A percentile compares a stretch with the other conserved stretches of the same genome.
These are phyloP conservation scores for Halictus ligatus DNA, from an alignment of 2,888 invertebrate species.

Conservation along the genomic window DNA sequence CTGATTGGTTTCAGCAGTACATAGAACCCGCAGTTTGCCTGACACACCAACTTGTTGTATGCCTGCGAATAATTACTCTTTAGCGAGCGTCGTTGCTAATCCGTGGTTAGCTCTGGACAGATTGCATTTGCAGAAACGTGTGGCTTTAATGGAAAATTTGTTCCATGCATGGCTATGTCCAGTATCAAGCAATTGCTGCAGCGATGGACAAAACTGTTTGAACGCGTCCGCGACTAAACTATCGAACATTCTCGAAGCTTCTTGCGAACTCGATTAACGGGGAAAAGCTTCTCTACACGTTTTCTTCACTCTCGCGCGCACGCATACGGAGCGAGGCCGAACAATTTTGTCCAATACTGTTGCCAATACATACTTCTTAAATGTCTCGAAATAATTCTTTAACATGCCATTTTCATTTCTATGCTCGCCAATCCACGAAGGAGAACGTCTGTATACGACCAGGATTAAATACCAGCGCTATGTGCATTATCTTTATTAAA, in stretches of 20 bases:
- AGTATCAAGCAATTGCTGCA: slow-evolving; percentile 50
- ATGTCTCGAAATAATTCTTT: slow-evolving; percentile 59
- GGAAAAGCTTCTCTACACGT: background rate
- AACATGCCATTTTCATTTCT: slow-evolving; percentile 80
- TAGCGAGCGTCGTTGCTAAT: slow-evolving; percentile 57
- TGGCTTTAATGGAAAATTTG: slow-evolving; percentile 61
- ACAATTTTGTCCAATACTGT: slow-evolving; percentile 37
- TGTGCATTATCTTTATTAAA: slow-evolving; percentile 77
- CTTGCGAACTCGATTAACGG: background rate
- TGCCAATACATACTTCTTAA: slow-evolving; percentile 19
- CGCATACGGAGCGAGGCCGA: background rate
- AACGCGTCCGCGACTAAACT: background rate
- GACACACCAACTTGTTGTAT: slow-evolving; percentile 40
- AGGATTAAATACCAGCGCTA: slow-evolving; percentile 82
- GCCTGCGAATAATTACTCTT: slow-evolving; percentile 53
- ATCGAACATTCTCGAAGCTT: background rate
- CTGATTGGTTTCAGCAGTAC: slow-evolving; percentile 26
- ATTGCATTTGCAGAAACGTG: slow-evolving; percentile 56
- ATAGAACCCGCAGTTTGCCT: slow-evolving; percentile 29
- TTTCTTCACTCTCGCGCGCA: background rate
- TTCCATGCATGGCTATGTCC: slow-evolving; percentile 65
- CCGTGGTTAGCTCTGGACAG: slow-evolving; percentile 54
- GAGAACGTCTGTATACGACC: slow-evolving; percentile 81
- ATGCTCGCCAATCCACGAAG: slow-evolving; percentile 81
- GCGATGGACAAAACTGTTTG: slow-evolving; percentile 38